phyloP scores from a whole-genome alignment of 2,888 invertebrate genomes.

The Chydorus sphaericus region DNA sequence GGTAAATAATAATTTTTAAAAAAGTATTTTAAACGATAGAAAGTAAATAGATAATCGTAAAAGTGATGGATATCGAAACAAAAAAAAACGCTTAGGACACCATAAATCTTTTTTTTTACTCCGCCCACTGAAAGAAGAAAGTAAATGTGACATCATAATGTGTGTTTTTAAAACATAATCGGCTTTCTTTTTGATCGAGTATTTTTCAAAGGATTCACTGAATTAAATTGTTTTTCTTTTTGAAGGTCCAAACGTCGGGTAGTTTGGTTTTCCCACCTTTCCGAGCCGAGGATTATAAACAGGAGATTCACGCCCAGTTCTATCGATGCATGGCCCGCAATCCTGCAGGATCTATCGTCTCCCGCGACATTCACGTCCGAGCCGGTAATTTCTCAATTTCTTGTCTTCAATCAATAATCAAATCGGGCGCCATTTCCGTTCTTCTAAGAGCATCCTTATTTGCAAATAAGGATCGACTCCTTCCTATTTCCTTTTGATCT shows the following conservation, averaged over 20 bases:
- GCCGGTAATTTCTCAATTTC: constrained; percentile 51
- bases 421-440: constrained; percentile 6
- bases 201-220: no score
- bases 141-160: no score
- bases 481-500: background rate
- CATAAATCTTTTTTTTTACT: no score
- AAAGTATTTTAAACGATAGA: background rate
- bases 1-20: background rate
- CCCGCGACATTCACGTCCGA: constrained; percentile 81
- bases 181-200: no score
- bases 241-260: constrained; percentile 69
- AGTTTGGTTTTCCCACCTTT: constrained; percentile 88
- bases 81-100: no score
- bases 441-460: background rate
- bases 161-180: no score
- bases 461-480: background rate
- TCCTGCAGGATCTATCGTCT: constrained; percentile 76
- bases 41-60: no score
- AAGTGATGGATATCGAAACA: no score
- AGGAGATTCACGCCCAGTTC: constrained; percentile 86
- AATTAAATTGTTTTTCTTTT: no score
- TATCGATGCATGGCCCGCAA: constrained; percentile 85
- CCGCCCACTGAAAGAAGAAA: no score
- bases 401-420: background rate
- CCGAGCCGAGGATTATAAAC: constrained; percentile 80